A percentile compares a stretch with the other conserved stretches of the same genome.
Conservation (phyloP, 2,797 vertebrate genomes). For the Pseudocheirus occidentalis region DNA sequence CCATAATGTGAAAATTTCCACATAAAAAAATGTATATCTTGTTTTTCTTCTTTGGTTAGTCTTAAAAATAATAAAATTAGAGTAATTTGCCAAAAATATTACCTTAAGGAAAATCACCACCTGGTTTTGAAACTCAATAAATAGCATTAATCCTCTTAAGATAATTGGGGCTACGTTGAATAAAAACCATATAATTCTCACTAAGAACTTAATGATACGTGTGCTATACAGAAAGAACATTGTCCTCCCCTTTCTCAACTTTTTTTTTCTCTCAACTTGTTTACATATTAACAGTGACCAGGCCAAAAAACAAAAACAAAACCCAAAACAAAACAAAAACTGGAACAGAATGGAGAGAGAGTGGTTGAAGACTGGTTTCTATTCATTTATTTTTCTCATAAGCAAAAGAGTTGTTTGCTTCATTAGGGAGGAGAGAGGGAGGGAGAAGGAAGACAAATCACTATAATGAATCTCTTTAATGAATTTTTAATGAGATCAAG, state of each 20-base stretch:
- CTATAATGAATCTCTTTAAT: neutral
- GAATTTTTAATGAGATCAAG: neutral
- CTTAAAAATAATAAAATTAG: neutral
- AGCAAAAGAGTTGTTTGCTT: neutral
- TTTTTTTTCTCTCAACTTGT: neutral
- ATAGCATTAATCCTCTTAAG: neutral
- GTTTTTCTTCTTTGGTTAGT: neutral
- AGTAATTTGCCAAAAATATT: neutral
- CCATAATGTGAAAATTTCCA: conserved; percentile 3
- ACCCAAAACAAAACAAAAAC: neutral
- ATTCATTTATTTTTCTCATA: neutral
- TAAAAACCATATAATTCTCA: neutral
- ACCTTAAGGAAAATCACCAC: neutral
- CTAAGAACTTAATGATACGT: neutral
- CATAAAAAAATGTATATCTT: neutral
- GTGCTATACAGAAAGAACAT: neutral
- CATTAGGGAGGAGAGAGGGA: neutral
- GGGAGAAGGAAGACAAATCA: neutral
- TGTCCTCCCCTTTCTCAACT: neutral
- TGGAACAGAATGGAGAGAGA: neutral
- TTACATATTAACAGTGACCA: neutral
- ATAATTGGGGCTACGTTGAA: neutral
- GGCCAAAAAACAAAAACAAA: neutral
- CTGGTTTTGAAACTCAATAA: neutral
- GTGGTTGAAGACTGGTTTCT: neutral